Evolutionary conservation across 2,113 vertebrate genomes (phyloP), one percentile per base, ranked within the genome.

Genomic region (Monopterus albus): DNA sequence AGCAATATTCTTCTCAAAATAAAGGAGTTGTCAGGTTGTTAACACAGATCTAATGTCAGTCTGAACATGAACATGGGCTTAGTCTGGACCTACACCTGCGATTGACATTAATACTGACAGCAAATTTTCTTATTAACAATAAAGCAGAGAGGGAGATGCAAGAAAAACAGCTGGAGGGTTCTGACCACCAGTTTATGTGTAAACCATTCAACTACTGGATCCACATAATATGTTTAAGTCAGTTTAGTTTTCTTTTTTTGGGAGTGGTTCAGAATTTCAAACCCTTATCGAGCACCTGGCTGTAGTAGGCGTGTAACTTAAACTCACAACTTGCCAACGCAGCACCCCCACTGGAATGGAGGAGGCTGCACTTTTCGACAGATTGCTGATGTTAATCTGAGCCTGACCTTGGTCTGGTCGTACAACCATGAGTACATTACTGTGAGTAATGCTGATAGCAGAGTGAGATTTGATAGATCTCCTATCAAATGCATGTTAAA

Each of bases 381-480:
- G 2, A 62, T 38, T 8, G 25, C 20, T 65, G 12, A 42, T 17
- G 2, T 23, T 47, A 23, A 23, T 39, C 28, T 45, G 61, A 67
- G 18, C 6, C 9, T 62, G 55, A 8, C 52, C 53, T 45, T 5
- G 3, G 11, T 28, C 39, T 31, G 6, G 21, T 36, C 12, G 26
- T 36, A 26, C 36, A 50, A 4, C 36, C 64, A 15, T 68, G 50
- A 66, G 56, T 49, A 52, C n/a, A n/a, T n/a, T n/a, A n/a, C 49
- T 38, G 17, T 51, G 47, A 65, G n/a, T 39, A 15, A 53, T 21
- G 15, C 18, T 68, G 33, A 66, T 11, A 18, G 29, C 7, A 15
- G 15, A 15, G 2, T 21, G 4, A 59, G 15, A 60, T 43, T 61
- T 52, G 31, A 62, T 3, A 31, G 38, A 29, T 25, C 21, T 13